These are phyloP conservation scores for Metopolophium dirhodum DNA, from an alignment of 1,140 invertebrate species.

Conservation along the genomic window DNA sequence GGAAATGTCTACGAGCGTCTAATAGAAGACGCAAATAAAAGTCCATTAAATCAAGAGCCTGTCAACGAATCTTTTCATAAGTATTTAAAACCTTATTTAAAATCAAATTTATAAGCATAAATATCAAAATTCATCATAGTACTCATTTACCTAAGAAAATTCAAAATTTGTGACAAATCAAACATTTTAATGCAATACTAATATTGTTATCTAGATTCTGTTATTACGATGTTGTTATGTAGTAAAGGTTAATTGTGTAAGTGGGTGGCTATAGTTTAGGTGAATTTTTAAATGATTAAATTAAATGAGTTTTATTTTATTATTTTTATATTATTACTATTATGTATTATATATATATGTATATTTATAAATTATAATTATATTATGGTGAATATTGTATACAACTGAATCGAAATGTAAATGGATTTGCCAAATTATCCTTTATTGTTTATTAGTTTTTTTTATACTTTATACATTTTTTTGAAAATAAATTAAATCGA, in stretches of 20 bases:
- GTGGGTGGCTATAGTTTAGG: neutral
- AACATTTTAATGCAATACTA: neutral
- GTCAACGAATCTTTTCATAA: constrained; percentile 78
- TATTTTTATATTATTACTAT: neutral
- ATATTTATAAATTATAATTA: neutral
- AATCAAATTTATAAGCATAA: constrained; percentile 70
- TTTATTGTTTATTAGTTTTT: neutral
- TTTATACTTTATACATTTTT: neutral
- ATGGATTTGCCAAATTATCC: neutral
- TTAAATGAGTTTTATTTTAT: neutral
- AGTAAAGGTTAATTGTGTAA: neutral
- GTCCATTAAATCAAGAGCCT: constrained; percentile 82
- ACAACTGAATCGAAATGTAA: neutral
- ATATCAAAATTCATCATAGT: neutral
- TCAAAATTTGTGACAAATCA: neutral
- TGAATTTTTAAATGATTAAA: neutral
- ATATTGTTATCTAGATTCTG: neutral
- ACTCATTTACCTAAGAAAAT: neutral
- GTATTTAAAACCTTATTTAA: constrained; percentile 80
- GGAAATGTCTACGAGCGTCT: constrained; percentile 90
- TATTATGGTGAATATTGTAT: neutral
- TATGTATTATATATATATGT: neutral
- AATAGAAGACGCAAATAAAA: constrained; percentile 83
- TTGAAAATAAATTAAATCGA: neutral
- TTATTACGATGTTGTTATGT: neutral